Percentiles rank a stretch among this genome's conserved stretches.
phyloP scores from a whole-genome alignment of 2,113 vertebrate genomes.

The Pithys albifrons region DNA sequence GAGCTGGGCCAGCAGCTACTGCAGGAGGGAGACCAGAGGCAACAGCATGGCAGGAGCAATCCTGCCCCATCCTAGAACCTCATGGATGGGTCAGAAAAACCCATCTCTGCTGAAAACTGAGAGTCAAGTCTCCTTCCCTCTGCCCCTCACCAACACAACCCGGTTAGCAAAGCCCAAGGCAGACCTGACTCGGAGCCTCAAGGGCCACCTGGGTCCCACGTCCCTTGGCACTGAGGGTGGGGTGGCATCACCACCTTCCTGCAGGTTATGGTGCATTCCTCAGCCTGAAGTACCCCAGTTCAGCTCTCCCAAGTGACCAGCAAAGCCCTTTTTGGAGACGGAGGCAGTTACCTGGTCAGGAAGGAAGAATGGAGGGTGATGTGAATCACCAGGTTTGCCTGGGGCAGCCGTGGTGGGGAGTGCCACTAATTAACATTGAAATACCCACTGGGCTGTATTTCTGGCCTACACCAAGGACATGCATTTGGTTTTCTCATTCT shows the following conservation, averaged over 20 bases:
- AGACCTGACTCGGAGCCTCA: not conserved
- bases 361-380: not conserved
- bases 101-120: not conserved
- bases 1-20: not conserved
- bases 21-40: not conserved
- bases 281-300: not conserved
- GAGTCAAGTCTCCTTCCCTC: not conserved
- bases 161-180: not conserved
- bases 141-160: not conserved
- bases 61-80: not conserved
- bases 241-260: not conserved
- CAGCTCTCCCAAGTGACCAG: not conserved
- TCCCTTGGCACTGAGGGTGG: not conserved
- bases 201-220: not conserved
- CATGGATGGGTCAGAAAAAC: not conserved
- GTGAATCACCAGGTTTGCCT: not conserved
- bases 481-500: rapidly evolving
- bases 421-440: not conserved
- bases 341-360: not conserved
- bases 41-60: not conserved
- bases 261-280: rapidly evolving
- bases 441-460: not conserved
- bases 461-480: not conserved
- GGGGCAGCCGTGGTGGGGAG: not conserved
- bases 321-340: not conserved